phyloP scores from a whole-genome alignment of 2,113 vertebrate species.

The Phocoena phocoena region DNA sequence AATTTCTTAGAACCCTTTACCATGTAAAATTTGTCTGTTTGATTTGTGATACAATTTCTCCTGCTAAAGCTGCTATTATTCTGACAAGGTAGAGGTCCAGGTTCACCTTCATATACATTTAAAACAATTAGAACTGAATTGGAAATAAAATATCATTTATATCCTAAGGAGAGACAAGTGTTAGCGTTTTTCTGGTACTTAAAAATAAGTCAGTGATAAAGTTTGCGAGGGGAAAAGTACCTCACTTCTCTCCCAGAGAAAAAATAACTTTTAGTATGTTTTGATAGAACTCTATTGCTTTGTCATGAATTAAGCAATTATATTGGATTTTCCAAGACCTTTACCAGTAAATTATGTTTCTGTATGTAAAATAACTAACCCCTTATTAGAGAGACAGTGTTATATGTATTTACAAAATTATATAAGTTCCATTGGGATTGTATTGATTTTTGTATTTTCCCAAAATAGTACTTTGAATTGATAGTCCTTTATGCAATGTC shows the following conservation, averaged over 20 bases:
- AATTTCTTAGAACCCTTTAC: conserved; percentile 83
- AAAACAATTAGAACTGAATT: conserved; percentile 79
- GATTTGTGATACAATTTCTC: conserved; percentile 82
- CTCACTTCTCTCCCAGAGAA: conserved; percentile 54
- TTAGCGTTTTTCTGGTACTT: conserved; percentile 80
- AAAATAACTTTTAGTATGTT: conserved; percentile 80
- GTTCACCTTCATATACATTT: conserved; percentile 71
- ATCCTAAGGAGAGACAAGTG: conserved; percentile 78
- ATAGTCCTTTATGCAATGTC: conserved; percentile 86
- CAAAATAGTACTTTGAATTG: conserved; percentile 83
- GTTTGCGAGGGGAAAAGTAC: conserved; percentile 76
- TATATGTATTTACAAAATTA: conserved; percentile 84
- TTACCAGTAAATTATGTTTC: conserved; percentile 87
- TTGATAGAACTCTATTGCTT: conserved; percentile 85
- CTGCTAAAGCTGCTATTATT: conserved; percentile 88
- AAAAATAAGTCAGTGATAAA: conserved; percentile 78
- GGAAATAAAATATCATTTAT: conserved; percentile 59
- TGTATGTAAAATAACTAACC: conserved; percentile 86
- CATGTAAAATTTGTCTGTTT: conserved; percentile 83
- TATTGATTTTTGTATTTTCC: conserved; percentile 85
- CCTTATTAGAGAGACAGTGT: conserved; percentile 87
- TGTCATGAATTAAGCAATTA: conserved; percentile 84
- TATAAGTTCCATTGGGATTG: conserved; percentile 83
- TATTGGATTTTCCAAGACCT: conserved; percentile 84
- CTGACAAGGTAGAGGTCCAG: conserved; percentile 83